phyloP scores from a whole-genome alignment of 92 coral and sea anemone species.

The Porites cylindrica region DNA sequence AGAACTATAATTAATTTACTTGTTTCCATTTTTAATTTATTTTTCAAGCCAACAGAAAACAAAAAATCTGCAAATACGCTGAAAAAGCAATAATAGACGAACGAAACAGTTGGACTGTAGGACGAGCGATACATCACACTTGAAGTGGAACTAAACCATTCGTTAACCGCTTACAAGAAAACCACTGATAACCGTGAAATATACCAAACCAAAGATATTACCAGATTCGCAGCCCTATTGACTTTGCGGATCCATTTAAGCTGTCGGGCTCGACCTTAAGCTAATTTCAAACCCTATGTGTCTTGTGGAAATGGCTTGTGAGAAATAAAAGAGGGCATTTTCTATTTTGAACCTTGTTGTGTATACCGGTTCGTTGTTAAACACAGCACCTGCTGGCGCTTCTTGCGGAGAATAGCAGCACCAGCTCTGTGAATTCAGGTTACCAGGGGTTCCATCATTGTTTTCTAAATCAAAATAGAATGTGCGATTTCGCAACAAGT shows the following conservation, averaged over 20 bases:
- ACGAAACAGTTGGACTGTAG: not conserved
- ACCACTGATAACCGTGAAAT: constrained; percentile 25
- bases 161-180: not conserved
- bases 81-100: not conserved
- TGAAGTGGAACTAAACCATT: not conserved
- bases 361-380: constrained; percentile 40
- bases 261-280: not conserved
- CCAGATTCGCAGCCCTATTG: constrained; percentile 19
- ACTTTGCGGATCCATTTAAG: constrained; percentile 22
- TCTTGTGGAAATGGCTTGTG: not conserved
- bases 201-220: constrained; percentile 17
- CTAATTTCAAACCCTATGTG: constrained; percentile 13
- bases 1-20: constrained; percentile 30
- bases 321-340: constrained; percentile 6
- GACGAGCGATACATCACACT: not conserved
- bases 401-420: constrained; percentile 40
- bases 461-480: constrained; percentile 28
- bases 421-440: constrained; percentile 27
- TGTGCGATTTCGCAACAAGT: constrained; percentile 21
- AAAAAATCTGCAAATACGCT: not conserved
- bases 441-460: constrained; percentile 22
- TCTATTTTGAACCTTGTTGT: constrained; percentile 25
- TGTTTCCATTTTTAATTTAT: not conserved
- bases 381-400: constrained; percentile 34
- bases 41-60: constrained; percentile 1